Percentiles rank a stretch among this genome's conserved stretches.
Evolutionary conservation across 2,888 invertebrate species (phyloP).

Genomic region (Tenthredo scrophulariae): DNA sequence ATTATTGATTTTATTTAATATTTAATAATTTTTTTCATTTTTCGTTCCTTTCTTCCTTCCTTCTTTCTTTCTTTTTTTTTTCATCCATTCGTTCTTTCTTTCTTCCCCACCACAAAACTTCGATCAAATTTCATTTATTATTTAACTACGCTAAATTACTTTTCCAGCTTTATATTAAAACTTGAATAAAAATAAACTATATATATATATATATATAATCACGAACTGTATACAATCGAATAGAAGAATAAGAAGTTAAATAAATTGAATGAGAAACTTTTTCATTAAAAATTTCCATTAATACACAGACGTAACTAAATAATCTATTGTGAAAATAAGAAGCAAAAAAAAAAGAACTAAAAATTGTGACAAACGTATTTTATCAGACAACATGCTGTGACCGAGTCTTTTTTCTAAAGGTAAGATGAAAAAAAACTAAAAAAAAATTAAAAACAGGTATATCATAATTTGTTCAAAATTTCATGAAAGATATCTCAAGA

Average conservation of each 20-base stretch:
- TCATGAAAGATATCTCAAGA: too few relatives aligned
- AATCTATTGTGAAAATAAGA: not conserved
- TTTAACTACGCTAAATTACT: not conserved
- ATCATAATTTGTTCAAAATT: not conserved
- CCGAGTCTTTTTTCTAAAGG: not conserved
- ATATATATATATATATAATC: not conserved
- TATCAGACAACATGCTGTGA: not conserved
- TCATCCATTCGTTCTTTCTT: not conserved
- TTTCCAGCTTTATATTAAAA: slow-evolving; percentile 8
- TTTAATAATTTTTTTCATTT: not conserved
- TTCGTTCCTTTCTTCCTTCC: not conserved
- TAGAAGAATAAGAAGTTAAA: not conserved
- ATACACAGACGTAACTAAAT: too few relatives aligned
- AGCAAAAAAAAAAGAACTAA: not conserved
- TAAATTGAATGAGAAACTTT: not conserved
- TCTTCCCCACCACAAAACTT: not conserved
- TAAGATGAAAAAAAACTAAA: not conserved
- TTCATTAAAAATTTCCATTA: too few relatives aligned
- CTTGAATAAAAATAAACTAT: slow-evolving; percentile 21
- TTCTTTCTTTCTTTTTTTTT: not conserved
- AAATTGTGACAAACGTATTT: not conserved
- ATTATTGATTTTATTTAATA: not conserved
- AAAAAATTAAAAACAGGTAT: not conserved
- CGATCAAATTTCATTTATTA: not conserved
- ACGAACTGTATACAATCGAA: slow-evolving; percentile 1